Base-by-base conservation (phyloP, 1,140 invertebrate species). In the Harpegnathos saltator region DNA sequence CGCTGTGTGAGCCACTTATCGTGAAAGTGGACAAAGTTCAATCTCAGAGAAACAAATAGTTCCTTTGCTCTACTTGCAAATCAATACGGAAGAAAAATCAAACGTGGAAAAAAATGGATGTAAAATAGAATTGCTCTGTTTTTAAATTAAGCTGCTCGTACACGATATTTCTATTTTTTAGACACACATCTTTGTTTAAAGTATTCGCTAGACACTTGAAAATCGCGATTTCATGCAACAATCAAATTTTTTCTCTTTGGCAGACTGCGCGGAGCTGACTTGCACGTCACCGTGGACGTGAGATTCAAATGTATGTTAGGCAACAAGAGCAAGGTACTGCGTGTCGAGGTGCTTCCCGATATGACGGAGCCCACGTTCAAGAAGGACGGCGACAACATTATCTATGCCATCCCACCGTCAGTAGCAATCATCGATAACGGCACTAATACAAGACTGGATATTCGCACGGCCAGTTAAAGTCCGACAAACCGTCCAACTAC, bases 231-330 rank as follows among this genome's bases (percentile, higher is more conserved):
- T n/a, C n/a, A 7, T 26, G 5, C 9, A 3, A 54, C 15, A 58
- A 65, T 66, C 17, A 75, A 2, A 29, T 26, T 4, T n/a, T 4
- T 58, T 58, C 66, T 86, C 73, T 24, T n/a, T 38, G 33, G 77
- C 85, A 97, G 96, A 86, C 92, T 95, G 65, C 94, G 95, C 81
- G 94, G 94, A 15, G 92, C 92, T 50, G 96, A 97, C 66, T 89
- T 97, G 61, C 95, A 95, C 84, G 96, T 97, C 0, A 97, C 95
- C 29, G 95, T 97, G 0, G 95, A 93, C 68, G 95, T 95, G 61
- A 94, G 94, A 58, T 95, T 97, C 77, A 95, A 96, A 54, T 97
- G 97, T 89, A 97, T 96, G 94, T 92, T 97, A 54, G 97, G 97
- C n/a, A 95, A 96, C 82, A 97, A 97, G 89, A 95, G 95, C 38